Evolutionary conservation across 1,140 invertebrate genomes (phyloP), one percentile per base, ranked within the genome.

Genomic region (Nilaparvata lugens): DNA sequence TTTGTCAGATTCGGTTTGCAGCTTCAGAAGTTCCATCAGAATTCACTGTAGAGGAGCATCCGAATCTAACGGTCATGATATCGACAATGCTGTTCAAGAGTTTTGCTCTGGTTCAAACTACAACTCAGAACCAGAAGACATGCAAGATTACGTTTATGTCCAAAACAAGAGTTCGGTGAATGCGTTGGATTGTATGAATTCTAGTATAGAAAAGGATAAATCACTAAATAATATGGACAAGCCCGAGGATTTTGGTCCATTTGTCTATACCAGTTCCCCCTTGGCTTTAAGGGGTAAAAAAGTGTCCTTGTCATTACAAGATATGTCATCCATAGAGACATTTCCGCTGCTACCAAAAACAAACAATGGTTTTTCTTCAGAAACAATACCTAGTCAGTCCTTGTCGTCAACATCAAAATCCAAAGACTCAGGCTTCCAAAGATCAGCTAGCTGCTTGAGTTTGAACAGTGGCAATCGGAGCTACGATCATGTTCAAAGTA

Each of bases 401-500:
- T 2, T 60, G 6, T 60, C 59, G 18, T 60, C 59, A 2, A 60
- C 59, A 1, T 55, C 52, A 2, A 60, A 60, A 35, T 60, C 59
- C 2, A 60, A 60, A 55, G 59, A 60, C 16, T 60, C 59, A 7
- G 59, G 59, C 24, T 54, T 60, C 55, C 59, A 60, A n/a, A 38
- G 59, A 54, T 60, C 59, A 45, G n/a, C 24, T 5, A 60, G 59
- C 25, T 60, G 52, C 18, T 21, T 55, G 14, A 60, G 59, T 60
- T 28, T 60, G n/a, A 55, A 16, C 4, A 60, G 59, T 18, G 52
- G 59, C 7, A 60, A 53, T 19, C 38, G 59, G 31, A 54, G 13
- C 19, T 60, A 60, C 24, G 59, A 60, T 18, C 59, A 60, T 54
- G 52, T 60, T 16, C 18, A 60, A 53, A 60, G 59, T 55, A 60